A percentile compares a stretch with the other conserved stretches of the same genome.
These are phyloP conservation scores for Perca schrenkii DNA, from an alignment of 2,113 vertebrate genomes.

Conservation along the genomic window DNA sequence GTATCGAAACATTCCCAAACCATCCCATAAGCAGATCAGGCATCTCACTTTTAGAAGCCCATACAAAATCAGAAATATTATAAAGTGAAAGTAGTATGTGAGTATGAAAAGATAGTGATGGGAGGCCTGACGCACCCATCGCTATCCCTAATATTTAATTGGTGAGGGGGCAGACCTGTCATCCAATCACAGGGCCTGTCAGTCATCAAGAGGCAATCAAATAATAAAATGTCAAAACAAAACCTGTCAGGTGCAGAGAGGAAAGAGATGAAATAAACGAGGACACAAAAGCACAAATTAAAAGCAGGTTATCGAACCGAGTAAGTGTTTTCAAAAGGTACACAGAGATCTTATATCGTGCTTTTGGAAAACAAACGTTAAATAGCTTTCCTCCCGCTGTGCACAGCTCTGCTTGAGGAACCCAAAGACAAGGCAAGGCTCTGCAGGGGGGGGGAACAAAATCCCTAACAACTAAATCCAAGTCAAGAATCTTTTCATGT, in stretches of 20 bases:
- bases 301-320: not conserved
- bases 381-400: slow-evolving; percentile 39
- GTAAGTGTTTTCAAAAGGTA: not conserved
- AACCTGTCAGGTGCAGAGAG: slow-evolving; percentile 9
- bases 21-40: not conserved
- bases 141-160: slow-evolving; percentile 8
- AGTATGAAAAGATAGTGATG: not conserved
- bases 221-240: slow-evolving; percentile 20
- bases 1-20: not conserved
- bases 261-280: not conserved
- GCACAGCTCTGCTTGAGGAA: slow-evolving; percentile 32
- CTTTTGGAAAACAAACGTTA: slow-evolving; percentile 40
- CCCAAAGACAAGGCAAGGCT: slow-evolving; percentile 29
- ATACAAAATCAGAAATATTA: slow-evolving; percentile 1
- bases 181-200: slow-evolving; percentile 40
- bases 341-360: slow-evolving; percentile 20
- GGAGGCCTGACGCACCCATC: slow-evolving; percentile 8
- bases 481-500: slow-evolving; percentile 67
- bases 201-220: slow-evolving; percentile 33
- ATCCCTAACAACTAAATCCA: slow-evolving; percentile 75
- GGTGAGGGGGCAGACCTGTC: not conserved
- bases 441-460: slow-evolving; percentile 30
- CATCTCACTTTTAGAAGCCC: not conserved
- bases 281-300: not conserved
- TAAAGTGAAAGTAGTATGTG: not conserved